A percentile compares a stretch with the other conserved stretches of the same genome.
phyloP scores from a whole-genome alignment of 2,888 invertebrate species.

The Spisula solida region DNA sequence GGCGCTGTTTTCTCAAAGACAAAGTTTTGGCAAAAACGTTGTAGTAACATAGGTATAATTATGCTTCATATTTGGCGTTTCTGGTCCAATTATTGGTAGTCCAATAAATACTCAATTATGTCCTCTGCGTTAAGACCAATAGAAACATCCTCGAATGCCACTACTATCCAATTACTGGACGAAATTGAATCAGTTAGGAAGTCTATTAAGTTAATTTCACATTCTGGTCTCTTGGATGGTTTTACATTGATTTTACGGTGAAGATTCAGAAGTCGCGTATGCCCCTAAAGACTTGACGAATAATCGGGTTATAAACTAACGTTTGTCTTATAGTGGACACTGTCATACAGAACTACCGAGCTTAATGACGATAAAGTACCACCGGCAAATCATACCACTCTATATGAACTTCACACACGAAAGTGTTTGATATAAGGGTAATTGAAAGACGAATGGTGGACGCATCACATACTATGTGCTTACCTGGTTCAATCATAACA shows the following conservation, averaged over 20 bases:
- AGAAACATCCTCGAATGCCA: constrained; percentile 2
- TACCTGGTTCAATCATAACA: too few relatives aligned
- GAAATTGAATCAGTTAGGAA: constrained; percentile 36
- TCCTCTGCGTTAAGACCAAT: neutral
- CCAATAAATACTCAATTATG: constrained; percentile 8
- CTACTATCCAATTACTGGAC: constrained; percentile 21
- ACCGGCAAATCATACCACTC: neutral
- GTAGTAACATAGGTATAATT: constrained; percentile 1
- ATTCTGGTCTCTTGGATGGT: constrained; percentile 11
- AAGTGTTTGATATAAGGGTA: too few relatives aligned
- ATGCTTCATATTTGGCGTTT: neutral
- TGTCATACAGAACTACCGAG: neutral
- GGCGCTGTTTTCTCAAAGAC: neutral
- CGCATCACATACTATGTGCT: too few relatives aligned
- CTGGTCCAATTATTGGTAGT: neutral
- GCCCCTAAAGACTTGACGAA: neutral
- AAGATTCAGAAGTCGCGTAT: neutral
- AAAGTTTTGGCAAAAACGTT: neutral
- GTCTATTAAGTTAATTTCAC: constrained; percentile 25
- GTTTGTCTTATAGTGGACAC: neutral
- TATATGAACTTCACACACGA: too few relatives aligned
- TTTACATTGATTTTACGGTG: constrained; percentile 12
- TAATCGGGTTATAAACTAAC: neutral
- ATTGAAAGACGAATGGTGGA: too few relatives aligned
- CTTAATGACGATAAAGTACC: neutral